Evolutionary conservation across 2,888 invertebrate genomes (phyloP).

Genomic region (Selenia dentaria): DNA sequence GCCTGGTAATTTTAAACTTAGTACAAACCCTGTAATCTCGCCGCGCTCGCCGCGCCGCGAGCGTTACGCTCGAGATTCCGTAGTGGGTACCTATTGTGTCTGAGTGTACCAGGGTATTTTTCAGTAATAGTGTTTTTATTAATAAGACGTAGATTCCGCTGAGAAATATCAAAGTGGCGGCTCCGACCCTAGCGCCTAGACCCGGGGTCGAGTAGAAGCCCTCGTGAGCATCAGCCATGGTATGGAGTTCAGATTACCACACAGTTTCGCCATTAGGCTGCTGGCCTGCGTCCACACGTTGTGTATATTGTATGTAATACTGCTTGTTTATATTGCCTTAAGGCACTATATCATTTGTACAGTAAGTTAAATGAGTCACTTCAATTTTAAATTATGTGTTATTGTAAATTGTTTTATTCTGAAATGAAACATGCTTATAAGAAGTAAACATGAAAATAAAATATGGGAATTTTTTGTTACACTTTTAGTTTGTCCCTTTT

Average conservation of each 20-base stretch:
- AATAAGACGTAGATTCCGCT: too few species aligned
- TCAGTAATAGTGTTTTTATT: too few species aligned
- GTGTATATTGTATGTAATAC: constrained; percentile 16
- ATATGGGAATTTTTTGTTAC: constrained; percentile 76
- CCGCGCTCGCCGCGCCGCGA: constrained; percentile 21
- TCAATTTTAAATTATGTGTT: constrained; percentile 82
- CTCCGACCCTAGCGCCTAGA: too few species aligned
- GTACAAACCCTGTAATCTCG: neutral
- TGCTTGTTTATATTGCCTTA: constrained; percentile 40
- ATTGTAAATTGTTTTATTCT: constrained; percentile 82
- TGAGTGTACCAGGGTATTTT: too few species aligned
- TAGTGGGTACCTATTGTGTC: too few species aligned
- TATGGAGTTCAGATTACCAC: too few species aligned
- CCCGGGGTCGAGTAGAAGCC: too few species aligned
- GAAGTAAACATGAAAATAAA: constrained; percentile 83
- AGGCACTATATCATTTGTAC: constrained; percentile 57
- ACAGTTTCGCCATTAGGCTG: too few species aligned
- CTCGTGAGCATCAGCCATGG: too few species aligned
- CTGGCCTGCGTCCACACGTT: neutral
- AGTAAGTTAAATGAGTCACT: constrained; percentile 78
- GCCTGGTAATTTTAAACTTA: too few species aligned
- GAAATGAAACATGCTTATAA: constrained; percentile 82
- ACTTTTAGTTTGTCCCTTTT: constrained; percentile 53
- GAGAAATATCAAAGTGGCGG: too few species aligned
- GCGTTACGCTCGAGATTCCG: constrained; percentile 15